These are phyloP conservation scores for Chitala chitala DNA, from an alignment of 2,113 vertebrate species.

Conservation along the genomic window DNA sequence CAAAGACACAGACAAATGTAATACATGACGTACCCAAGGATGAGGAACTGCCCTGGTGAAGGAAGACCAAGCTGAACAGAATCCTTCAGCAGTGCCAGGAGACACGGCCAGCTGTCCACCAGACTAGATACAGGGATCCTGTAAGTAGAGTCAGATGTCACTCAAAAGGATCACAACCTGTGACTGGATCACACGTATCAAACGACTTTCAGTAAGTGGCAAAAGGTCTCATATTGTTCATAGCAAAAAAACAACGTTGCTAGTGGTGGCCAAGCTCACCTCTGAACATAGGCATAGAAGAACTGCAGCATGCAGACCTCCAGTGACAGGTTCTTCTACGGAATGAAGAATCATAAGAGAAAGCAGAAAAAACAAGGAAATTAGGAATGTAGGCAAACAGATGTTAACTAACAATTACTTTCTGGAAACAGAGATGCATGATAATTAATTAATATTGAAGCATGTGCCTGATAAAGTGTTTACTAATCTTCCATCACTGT, in stretches of 20 bases:
- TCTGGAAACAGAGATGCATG: no score
- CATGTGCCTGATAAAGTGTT: no score
- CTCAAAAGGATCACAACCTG: not conserved
- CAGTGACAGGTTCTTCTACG: conserved; percentile 92
- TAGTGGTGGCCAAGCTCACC: conserved; percentile 60
- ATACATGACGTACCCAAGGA: conserved; percentile 76
- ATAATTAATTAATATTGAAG: no score
- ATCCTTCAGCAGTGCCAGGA: conserved; percentile 88
- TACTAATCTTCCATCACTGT: no score
- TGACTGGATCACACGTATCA: not conserved
- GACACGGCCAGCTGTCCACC: conserved; percentile 91
- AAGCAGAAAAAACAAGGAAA: not conserved
- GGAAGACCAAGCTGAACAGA: conserved; percentile 88
- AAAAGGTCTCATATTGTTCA: not conserved
- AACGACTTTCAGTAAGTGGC: not conserved
- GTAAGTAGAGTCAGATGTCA: conserved; percentile 20
- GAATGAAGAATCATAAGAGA: not conserved
- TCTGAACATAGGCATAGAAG: conserved; percentile 96
- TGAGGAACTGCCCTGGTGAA: conserved; percentile 91
- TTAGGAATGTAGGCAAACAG: no score
- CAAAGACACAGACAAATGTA: not conserved
- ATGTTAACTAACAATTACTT: no score
- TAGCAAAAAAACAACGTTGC: not conserved
- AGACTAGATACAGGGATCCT: conserved; percentile 91
- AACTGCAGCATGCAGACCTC: conserved; percentile 99